Conservation (phyloP, 1,140 invertebrate genomes). For the Uloborus diversus region DNA sequence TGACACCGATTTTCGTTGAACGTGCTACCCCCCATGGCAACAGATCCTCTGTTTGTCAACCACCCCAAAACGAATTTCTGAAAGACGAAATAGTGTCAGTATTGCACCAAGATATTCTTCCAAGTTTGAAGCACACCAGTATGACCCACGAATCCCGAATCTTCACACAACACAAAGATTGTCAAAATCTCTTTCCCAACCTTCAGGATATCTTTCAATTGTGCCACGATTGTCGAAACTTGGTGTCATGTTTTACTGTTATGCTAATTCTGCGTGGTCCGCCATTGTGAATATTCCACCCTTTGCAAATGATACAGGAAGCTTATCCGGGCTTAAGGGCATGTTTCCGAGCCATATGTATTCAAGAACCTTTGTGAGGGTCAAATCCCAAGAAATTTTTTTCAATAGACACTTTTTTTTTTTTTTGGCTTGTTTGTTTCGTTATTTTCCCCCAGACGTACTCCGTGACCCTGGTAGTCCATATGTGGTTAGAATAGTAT, state of each 20-base stretch:
- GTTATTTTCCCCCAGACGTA: not conserved
- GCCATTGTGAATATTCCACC: constrained; percentile 4
- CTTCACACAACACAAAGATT: not conserved
- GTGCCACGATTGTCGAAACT: not conserved
- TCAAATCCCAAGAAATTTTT: constrained; percentile 19
- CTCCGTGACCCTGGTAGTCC: not conserved
- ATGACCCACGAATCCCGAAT: not conserved
- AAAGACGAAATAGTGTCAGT: not conserved
- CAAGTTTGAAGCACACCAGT: not conserved
- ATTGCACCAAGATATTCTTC: not conserved
- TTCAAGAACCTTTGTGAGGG: not conserved
- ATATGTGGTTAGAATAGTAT: constrained; percentile 11
- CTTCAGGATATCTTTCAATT: constrained; percentile 4
- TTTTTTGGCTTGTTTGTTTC: not conserved
- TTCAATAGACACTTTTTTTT: not conserved
- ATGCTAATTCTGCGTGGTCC: constrained; percentile 25
- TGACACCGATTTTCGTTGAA: too few relatives aligned
- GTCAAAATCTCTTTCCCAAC: not conserved
- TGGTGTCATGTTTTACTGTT: constrained; percentile 28
- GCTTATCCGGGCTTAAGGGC: constrained; percentile 8
- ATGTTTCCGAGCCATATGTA: not conserved
- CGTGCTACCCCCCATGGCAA: not conserved
- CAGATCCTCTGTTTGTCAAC: not conserved
- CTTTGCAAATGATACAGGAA: constrained; percentile 44
- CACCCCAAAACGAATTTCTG: not conserved